A percentile compares a stretch with the other conserved stretches of the same genome.
Conservation (phyloP, 2,113 vertebrate genomes). For the Hylia prasina region DNA sequence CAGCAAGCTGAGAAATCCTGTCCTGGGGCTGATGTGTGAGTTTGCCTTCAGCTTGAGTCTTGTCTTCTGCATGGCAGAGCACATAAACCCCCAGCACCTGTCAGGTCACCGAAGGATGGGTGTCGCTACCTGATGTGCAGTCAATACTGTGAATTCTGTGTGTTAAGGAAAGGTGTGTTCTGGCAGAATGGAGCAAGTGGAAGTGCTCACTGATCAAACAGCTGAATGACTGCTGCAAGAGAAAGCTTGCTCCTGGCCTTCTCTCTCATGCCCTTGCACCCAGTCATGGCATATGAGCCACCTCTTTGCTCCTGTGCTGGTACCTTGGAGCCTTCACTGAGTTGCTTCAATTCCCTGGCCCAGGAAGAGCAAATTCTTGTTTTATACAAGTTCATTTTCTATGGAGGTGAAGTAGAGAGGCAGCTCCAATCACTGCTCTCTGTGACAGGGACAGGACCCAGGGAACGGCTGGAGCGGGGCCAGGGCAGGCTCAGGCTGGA, state of each 20-base stretch:
- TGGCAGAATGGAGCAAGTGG: background rate
- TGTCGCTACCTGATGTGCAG: background rate
- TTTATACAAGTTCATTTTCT: background rate
- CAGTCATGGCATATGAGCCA: background rate
- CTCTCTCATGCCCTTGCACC: background rate
- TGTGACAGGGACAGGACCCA: background rate
- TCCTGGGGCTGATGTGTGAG: background rate
- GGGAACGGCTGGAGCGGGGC: background rate
- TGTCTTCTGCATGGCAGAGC: background rate
- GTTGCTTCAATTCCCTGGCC: background rate
- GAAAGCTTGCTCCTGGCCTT: background rate
- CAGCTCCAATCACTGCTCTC: rapidly evolving
- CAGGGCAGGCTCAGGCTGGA: background rate
- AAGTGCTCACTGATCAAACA: background rate
- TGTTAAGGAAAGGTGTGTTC: background rate
- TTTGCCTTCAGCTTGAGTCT: background rate
- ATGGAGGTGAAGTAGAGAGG: background rate
- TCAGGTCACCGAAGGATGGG: background rate
- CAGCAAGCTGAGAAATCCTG: background rate
- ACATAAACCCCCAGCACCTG: background rate
- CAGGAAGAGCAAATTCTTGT: rapidly evolving
- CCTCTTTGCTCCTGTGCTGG: background rate
- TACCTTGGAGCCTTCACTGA: background rate
- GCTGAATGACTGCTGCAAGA: background rate
- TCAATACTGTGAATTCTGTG: background rate